Base-by-base conservation (phyloP, 2,113 vertebrate species). In the Psammodynastes pulverulentus region DNA sequence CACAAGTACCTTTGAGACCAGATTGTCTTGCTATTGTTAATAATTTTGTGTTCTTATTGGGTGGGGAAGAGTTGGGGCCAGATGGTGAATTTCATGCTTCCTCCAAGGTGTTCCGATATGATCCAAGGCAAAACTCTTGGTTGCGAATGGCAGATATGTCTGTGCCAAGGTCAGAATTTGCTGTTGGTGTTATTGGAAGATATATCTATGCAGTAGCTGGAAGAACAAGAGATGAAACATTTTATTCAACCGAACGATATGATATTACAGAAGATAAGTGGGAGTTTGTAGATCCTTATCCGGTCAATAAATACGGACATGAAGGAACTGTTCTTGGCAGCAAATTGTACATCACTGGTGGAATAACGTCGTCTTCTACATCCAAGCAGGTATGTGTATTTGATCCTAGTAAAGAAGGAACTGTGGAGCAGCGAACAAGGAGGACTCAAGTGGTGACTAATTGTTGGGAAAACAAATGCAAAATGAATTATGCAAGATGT, bases 401-500 rank as follows among this genome's bases (percentile, higher is more conserved):
- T 89, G 99, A 99, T 92, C 99, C 99, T 4, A 99, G 98, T 92
- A 98, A 99, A 96, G 99, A 99, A 95, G 98, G 98, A 3, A 97
- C 98, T 17, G 96, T 98, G 48, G 98, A 99, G 23, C 98, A 98
- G 92, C 98, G 98, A 95, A 98, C 98, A 79, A 98, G 99, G 91
- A 97, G 98, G 94, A 98, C 98, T 62, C 97, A 98, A 95, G 98
- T 98, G 19, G 98, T 98, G 92, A 98, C 98, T 96, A 98, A 98
- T 97, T 99, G 99, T 96, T 99, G 99, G 99, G 99, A 99, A 97
- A 99, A 99, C 97, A 99, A 99, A 96, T 99, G 99, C 96, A 99
- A 99, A 97, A 99, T 99, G 99, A 99, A 99, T 98, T 99, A 99
- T 4, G 99, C 99, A 4, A 98, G 99, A 94, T 99, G 99, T 96